A percentile compares a stretch with the other conserved stretches of the same genome.
These are phyloP conservation scores for Eudorcas thomsonii DNA, from an alignment of 2,113 vertebrate species.

Conservation along the genomic window DNA sequence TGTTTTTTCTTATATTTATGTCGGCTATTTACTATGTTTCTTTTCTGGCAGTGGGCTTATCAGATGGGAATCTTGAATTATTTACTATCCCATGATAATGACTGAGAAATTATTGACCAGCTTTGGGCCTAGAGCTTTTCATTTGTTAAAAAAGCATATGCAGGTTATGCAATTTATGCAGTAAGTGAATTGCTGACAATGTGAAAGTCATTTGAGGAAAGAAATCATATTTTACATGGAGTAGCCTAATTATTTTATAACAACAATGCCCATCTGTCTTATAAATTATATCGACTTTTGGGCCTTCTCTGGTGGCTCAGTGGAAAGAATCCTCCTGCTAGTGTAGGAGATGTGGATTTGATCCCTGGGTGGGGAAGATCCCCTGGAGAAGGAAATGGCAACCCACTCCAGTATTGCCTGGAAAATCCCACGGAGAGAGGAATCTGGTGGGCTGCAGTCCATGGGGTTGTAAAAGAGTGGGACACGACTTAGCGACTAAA, in stretches of 20 bases:
- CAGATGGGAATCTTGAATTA: constrained; percentile 1
- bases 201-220: neutral
- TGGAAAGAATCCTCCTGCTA: neutral
- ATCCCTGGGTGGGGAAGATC: neutral
- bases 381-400: neutral
- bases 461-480: neutral
- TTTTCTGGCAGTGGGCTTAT: neutral
- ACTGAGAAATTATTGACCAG: neutral
- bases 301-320: neutral
- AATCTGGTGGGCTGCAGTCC: neutral
- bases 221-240: neutral
- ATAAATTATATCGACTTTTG: neutral
- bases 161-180: neutral
- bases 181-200: neutral
- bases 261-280: neutral
- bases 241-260: neutral
- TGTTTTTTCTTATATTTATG: neutral
- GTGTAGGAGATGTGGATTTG: neutral
- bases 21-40: neutral
- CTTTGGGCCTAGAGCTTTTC: constrained; percentile 24
- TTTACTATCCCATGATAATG: neutral
- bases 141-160: neutral
- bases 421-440: neutral
- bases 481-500: neutral
- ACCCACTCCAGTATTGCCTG: neutral